Evolutionary conservation across 2,797 vertebrate genomes (phyloP), one percentile per base, ranked within the genome.

Genomic region (Distichodus sexfasciatus): DNA sequence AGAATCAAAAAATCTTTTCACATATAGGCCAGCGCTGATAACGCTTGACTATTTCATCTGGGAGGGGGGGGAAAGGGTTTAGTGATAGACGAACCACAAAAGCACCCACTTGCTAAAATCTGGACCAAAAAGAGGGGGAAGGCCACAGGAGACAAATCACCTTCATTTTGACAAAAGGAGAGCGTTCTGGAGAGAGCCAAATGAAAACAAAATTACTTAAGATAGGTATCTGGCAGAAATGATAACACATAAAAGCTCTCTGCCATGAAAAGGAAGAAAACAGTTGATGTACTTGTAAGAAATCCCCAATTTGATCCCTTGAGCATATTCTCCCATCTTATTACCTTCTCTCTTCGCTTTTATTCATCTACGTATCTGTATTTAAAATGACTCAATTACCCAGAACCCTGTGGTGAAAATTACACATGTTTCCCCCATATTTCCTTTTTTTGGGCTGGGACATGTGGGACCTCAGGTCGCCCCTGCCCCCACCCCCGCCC

Each of bases 401-500:
- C 77, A 79, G 77, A 70, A 79, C 74, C 77, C 77, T 76, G 77
- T 62, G 77, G 74, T 74, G 77, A 79, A 79, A 79, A 79, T 79
- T 79, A 79, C 68, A 76, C 63, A 74, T 71, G 77, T 79, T 79
- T 79, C 64, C 68, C 53, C 21, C 40, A 71, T 69, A 74, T 74
- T 76, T 70, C 67, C 75, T 79, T 76, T 72, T 59, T 76, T 61
- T 69, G 33, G 71, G 77, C 63, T 74, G 71, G 74, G 55, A 70
- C 74, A 69, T 36, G 28, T 64, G 51, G 54, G 59, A 76, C 77
- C 71, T 79, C 19, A 48, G 64, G 44, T 61, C 67, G 63, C 70
- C 66, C 61, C 12, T 11, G 50, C 41, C 38, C 57, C 64, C 19
- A 51, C 70, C 69, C 57, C 57, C 60, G n/a, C 46, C 24, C 66